Conservation (phyloP, 2,113 vertebrate genomes). For the Mionectes macconnelli region DNA sequence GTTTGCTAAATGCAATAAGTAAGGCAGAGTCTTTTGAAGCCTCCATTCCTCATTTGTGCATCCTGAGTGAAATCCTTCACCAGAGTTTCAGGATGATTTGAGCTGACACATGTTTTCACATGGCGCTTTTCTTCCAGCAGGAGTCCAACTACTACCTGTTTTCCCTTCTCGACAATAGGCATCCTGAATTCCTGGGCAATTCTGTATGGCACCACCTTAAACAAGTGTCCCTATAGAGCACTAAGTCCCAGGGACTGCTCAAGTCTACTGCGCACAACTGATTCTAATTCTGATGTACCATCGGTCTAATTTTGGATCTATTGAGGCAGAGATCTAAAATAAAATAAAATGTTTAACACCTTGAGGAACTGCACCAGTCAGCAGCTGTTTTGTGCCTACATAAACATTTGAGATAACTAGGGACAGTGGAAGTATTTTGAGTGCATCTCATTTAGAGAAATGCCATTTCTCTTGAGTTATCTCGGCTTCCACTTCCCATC, state of each 20-base stretch:
- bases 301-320: not conserved
- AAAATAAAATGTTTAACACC: slow-evolving; percentile 1
- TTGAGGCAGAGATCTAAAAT: slow-evolving; percentile 10
- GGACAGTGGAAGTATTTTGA: slow-evolving; percentile 38
- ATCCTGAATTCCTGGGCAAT: not conserved
- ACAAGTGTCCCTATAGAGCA: fast-evolving
- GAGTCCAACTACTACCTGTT: not conserved
- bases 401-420: slow-evolving; percentile 4
- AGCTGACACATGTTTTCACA: not conserved
- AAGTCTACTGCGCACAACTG: not conserved
- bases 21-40: not conserved
- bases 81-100: not conserved
- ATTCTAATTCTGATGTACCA: not conserved
- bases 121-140: not conserved
- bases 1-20: not conserved
- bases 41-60: not conserved
- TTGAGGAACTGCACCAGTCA: not conserved
- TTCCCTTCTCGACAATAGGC: not conserved
- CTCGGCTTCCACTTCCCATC: slow-evolving; percentile 62
- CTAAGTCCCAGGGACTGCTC: not conserved
- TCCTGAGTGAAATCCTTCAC: not conserved
- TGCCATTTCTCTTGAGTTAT: slow-evolving; percentile 57
- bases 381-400: slow-evolving; percentile 7
- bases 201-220: not conserved
- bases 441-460: slow-evolving; percentile 47